Evolutionary conservation across 2,797 vertebrate species (phyloP).

Genomic region (Cyprinodon diabolis): DNA sequence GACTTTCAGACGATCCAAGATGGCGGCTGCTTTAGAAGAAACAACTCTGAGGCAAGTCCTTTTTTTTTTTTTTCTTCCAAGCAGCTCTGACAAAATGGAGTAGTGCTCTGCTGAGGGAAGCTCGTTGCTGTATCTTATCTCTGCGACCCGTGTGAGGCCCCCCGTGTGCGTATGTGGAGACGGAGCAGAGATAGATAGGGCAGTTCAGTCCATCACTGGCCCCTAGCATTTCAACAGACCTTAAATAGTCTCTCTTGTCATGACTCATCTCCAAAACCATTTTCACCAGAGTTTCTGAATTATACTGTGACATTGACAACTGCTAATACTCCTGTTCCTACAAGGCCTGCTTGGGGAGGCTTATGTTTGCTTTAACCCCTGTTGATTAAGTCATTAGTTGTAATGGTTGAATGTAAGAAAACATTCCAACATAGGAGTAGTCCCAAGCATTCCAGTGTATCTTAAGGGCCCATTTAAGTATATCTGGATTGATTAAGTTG

Average conservation of each 20-base stretch:
- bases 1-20: conserved; percentile 46
- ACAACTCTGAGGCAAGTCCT: conserved; percentile 49
- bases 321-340: conserved; percentile 43
- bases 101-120: conserved; percentile 68
- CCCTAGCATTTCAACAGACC: conserved; percentile 58
- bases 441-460: conserved; percentile 52
- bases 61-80: conserved; percentile 23
- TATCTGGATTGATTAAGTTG: conserved; percentile 50
- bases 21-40: conserved; percentile 44
- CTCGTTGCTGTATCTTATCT: conserved; percentile 69
- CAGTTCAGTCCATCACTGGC: conserved; percentile 59
- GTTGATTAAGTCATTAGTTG: conserved; percentile 24
- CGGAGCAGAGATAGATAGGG: conserved; percentile 70
- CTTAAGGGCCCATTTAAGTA: conserved; percentile 32
- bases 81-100: conserved; percentile 76
- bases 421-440: conserved; percentile 34
- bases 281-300: conserved; percentile 62
- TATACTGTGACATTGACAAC: conserved; percentile 43
- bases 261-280: conserved; percentile 55
- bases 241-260: conserved; percentile 52
- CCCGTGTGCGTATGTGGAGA: conserved; percentile 54
- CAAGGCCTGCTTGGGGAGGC: conserved; percentile 56
- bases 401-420: conserved; percentile 21
- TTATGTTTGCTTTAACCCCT: conserved; percentile 29
- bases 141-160: conserved; percentile 57